phyloP scores from a whole-genome alignment of 2,888 invertebrate species.

The Anthophora plumipes region DNA sequence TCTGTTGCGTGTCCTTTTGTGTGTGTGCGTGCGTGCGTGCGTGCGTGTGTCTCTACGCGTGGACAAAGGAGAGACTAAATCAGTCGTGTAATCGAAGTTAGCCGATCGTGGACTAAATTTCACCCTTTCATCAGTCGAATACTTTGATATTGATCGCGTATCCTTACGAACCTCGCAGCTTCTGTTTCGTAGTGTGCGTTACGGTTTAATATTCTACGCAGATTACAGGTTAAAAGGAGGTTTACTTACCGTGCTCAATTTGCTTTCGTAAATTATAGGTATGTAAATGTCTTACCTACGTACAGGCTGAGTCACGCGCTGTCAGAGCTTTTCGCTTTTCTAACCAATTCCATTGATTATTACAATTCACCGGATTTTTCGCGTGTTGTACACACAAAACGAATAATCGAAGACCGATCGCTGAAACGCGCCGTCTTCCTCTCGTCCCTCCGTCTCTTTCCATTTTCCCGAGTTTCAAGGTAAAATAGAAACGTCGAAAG shows the following conservation, averaged over 20 bases:
- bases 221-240: no score
- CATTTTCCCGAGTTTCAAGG: not conserved
- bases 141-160: not conserved
- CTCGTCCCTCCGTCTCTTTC: not conserved
- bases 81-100: not conserved
- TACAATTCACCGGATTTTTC: slow-evolving; percentile 50
- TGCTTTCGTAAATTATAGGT: no score
- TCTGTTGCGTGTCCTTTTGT: no score
- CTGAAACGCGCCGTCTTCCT: slow-evolving; percentile 8
- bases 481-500: not conserved
- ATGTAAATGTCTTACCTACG: not conserved
- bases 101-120: not conserved
- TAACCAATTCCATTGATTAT: slow-evolving; percentile 48
- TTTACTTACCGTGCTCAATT: no score
- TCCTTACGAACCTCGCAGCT: no score
- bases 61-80: not conserved
- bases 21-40: no score
- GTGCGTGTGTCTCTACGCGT: no score
- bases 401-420: slow-evolving; percentile 38
- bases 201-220: no score
- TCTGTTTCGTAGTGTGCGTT: not conserved
- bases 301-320: not conserved
- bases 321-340: no score
- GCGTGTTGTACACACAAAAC: slow-evolving; percentile 53
- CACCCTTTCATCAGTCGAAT: not conserved